These are phyloP conservation scores for Cybosia mesomella DNA, from an alignment of 2,888 invertebrate genomes.

Conservation along the genomic window DNA sequence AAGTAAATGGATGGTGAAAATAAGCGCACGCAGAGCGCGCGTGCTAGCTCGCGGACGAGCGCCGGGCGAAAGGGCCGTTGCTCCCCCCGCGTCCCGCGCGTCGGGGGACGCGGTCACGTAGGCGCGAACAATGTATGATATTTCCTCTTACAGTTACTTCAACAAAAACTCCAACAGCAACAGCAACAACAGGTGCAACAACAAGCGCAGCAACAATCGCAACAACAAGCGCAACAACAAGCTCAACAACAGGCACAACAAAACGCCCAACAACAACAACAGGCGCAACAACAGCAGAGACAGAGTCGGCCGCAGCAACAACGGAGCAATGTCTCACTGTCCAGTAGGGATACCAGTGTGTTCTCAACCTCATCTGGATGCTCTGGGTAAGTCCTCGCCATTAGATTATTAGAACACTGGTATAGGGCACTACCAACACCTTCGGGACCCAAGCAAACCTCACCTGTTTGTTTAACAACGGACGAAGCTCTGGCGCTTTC, in stretches of 20 bases:
- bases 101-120: too few relatives aligned
- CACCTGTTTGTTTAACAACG: too few relatives aligned
- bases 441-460: too few relatives aligned
- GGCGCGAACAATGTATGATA: background rate
- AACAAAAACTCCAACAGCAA: constrained; percentile 46
- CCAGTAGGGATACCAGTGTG: constrained; percentile 81
- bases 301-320: constrained; percentile 61
- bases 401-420: background rate
- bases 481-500: too few relatives aligned
- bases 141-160: constrained; percentile 29
- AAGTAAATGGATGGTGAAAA: too few relatives aligned
- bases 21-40: too few relatives aligned
- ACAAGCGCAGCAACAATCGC: constrained; percentile 36
- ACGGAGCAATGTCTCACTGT: constrained; percentile 66
- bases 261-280: too few relatives aligned
- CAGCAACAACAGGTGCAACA: constrained; percentile 39
- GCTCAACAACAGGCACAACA: constrained; percentile 35
- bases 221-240: constrained; percentile 35
- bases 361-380: constrained; percentile 81
- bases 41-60: too few relatives aligned
- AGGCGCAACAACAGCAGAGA: constrained; percentile 46
- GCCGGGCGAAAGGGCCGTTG: too few relatives aligned
- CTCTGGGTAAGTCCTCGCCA: constrained; percentile 67
- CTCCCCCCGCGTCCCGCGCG: too few relatives aligned
- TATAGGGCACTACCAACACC: too few relatives aligned